Evolutionary conservation across 2,113 vertebrate genomes (phyloP).

Genomic region (Cettia cetti): DNA sequence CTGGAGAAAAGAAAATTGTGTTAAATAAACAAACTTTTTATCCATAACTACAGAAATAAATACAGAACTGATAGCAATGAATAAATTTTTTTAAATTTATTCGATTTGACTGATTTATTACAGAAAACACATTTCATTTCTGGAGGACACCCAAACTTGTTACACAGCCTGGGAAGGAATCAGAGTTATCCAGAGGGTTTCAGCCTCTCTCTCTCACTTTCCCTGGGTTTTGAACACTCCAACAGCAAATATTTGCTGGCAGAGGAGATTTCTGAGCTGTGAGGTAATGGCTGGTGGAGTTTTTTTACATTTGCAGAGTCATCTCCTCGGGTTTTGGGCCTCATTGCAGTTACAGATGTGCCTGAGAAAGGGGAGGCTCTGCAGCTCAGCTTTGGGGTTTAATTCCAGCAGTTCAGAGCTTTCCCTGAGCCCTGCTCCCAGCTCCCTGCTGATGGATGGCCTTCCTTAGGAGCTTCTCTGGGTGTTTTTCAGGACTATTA

Average conservation of each 20-base stretch:
- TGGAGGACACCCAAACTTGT: neutral
- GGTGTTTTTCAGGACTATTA: fast-evolving
- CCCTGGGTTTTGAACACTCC: neutral
- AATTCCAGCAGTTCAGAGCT: fast-evolving
- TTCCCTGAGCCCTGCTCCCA: neutral
- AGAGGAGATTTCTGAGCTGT: slow-evolving; percentile 21
- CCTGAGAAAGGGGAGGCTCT: neutral
- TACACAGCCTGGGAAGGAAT: neutral
- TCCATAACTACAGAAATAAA: neutral
- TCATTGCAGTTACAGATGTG: slow-evolving; percentile 6
- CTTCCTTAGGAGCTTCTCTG: neutral
- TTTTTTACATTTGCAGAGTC: slow-evolving; percentile 39
- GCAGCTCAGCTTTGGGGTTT: neutral
- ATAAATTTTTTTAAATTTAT: neutral
- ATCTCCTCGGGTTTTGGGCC: slow-evolving; percentile 46
- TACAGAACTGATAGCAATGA: neutral
- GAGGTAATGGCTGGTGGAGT: slow-evolving; percentile 29
- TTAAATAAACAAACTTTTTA: neutral
- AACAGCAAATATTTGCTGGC: slow-evolving; percentile 41
- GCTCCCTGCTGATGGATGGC: neutral
- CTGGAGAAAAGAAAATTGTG: neutral
- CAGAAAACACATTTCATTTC: neutral
- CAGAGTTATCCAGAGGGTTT: neutral
- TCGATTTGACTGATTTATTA: neutral
- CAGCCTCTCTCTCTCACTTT: neutral